A percentile compares a stretch with the other conserved stretches of the same genome.
Evolutionary conservation across 2,888 invertebrate genomes (phyloP).

Genomic region (Acanthacorydalis orientalis): DNA sequence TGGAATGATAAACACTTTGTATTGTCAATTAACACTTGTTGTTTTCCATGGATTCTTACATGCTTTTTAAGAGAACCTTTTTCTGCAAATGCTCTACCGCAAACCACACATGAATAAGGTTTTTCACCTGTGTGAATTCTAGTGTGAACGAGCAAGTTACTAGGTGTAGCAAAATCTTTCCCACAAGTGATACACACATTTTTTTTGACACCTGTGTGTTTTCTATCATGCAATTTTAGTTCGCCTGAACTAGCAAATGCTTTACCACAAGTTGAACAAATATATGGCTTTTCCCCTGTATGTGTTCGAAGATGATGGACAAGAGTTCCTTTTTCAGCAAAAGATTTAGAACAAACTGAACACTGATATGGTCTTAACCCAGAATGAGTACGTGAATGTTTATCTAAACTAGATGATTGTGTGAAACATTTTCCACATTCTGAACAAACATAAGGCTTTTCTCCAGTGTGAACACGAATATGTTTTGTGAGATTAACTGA

Average conservation of each 20-base stretch:
- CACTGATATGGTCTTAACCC: slow-evolving; percentile 15
- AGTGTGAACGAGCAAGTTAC: slow-evolving; percentile 16
- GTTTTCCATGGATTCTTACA: slow-evolving; percentile 9
- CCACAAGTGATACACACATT: slow-evolving; percentile 16
- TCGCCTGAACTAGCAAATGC: slow-evolving; percentile 15
- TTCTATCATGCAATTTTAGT: slow-evolving; percentile 15
- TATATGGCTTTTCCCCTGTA: slow-evolving; percentile 15
- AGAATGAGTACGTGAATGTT: slow-evolving; percentile 16
- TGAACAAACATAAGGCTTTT: slow-evolving; percentile 17
- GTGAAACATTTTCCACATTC: slow-evolving; percentile 18
- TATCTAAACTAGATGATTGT: slow-evolving; percentile 16
- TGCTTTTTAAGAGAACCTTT: slow-evolving; percentile 16
- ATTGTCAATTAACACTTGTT: neutral
- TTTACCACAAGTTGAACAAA: slow-evolving; percentile 14
- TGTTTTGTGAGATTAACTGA: slow-evolving; percentile 18
- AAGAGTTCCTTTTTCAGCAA: slow-evolving; percentile 15
- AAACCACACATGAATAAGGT: slow-evolving; percentile 15
- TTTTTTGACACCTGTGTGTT: slow-evolving; percentile 15
- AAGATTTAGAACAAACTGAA: slow-evolving; percentile 11
- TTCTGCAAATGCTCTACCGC: slow-evolving; percentile 13
- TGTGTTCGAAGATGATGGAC: slow-evolving; percentile 15
- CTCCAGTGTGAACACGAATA: slow-evolving; percentile 17
- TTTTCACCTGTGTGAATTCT: slow-evolving; percentile 18
- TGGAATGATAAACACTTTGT: neutral
- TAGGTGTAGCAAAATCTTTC: slow-evolving; percentile 17